Base-by-base conservation (phyloP, 2,888 invertebrate genomes). In the Cephus pygmeus region DNA sequence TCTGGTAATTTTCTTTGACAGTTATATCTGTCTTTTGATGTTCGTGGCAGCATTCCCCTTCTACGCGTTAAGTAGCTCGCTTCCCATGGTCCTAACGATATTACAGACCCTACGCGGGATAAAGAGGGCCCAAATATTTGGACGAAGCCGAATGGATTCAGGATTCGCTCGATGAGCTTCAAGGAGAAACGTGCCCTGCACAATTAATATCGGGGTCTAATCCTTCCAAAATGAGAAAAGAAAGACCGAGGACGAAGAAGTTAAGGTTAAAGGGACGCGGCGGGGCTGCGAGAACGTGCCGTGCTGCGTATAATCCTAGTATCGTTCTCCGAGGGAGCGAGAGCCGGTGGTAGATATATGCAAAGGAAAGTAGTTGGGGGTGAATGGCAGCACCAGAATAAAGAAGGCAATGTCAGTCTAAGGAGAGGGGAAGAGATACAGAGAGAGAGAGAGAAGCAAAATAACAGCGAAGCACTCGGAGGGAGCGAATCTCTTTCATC, bases 241-340 rank as follows among this genome's bases (percentile, higher is more conserved):
- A n/a, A 56, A 40, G 33, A 35, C n/a, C 12, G 78, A 76, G 77
- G 69, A 69, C 75, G 31, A 76, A 80, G 71, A 76, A 35, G 68
- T 35, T 69, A 56, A 69, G 35, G 40, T 34, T 40, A 12, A n/a
- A 31, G 56, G 15, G 31, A 36, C 31, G 75, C 31, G 75, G 31
- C 40, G 69, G 77, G 73, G 69, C 74, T 73, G 69, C 34, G 30
- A 33, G 34, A 33, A 76, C 77, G 75, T 69, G 75, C 69, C 56
- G 77, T 76, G 75, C 73, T 33, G 75, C 73, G 77, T 79, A 82
- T 81, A 82, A 82, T 80, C 81, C 81, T 79, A 15, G 40, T 4
- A 40, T 40, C 40, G 76, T 79, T 79, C 75, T 79, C 81, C 78
- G 75, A 78, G 81, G 35, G 35, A 15, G 40, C 15, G 15, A 40